Evolutionary conservation across 2,797 vertebrate genomes (phyloP), one percentile per base, ranked within the genome.

Genomic region (Orestias chungarensis): DNA sequence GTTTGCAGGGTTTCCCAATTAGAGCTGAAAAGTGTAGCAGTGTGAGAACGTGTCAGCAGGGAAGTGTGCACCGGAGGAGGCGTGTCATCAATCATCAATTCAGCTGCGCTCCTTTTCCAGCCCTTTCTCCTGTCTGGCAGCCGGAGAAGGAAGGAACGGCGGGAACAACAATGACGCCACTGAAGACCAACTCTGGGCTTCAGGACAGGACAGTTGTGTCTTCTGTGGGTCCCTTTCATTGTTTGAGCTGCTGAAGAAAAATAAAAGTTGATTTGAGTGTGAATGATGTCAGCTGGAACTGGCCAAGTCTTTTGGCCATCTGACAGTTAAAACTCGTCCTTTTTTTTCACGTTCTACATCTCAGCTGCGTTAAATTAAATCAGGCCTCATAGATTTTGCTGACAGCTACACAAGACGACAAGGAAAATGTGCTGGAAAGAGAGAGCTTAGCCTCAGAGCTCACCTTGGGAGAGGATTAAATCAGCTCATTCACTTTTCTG

Each of bases 21-120:
- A 95, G 93, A 87, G 88, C 79, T 89, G 92, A 92, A 93, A 93
- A 92, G 93, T 93, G 88, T 90, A 86, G 90, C 88, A 80, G 86
- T 86, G 88, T 88, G 86, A 89, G 87, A 81, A 87, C 86, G 90
- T 82, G 90, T 94, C 93, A 93, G 91, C 90, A 91, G 92, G 91
- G 92, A 92, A 89, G 93, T 91, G 90, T 86, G 89, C 87, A 90
- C 92, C 88, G 80, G 91, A 93, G 89, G 89, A 94, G 90, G 90
- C 78, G 83, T 93, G 90, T 94, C 94, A 95, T 95, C 93, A 93
- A 94, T 95, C 94, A 95, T 93, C 89, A 88, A 89, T 90, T 88
- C 85, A 80, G 92, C 92, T 92, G 80, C 83, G 73, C 85, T 78
- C 88, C 81, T 72, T 74, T 90, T 92, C 87, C 86, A 93, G 78